Conservation (phyloP, 2,888 invertebrate species). For the Iphiclides podalirius region DNA sequence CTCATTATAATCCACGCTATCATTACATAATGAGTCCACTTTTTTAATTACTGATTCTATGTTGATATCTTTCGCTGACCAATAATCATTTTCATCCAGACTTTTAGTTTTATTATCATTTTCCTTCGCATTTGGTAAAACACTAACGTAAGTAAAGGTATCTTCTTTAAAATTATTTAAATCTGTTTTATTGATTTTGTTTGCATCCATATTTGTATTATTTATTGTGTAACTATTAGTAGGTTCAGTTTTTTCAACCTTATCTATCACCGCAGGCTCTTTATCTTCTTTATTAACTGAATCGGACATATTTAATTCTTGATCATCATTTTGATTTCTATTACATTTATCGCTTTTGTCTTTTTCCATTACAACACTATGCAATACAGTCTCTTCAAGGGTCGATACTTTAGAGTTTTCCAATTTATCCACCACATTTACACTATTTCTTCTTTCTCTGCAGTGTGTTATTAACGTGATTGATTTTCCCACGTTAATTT, state of each 20-base stretch:
- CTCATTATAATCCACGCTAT: slow-evolving; percentile 46
- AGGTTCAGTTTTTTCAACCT: neutral
- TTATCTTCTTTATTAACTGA: slow-evolving; percentile 1
- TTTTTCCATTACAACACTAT: neutral
- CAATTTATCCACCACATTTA: slow-evolving; percentile 31
- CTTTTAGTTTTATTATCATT: slow-evolving; percentile 54
- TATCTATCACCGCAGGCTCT: neutral
- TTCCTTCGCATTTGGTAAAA: slow-evolving; percentile 26
- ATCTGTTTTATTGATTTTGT: neutral
- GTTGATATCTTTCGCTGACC: slow-evolving; percentile 89
- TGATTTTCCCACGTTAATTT: slow-evolving; percentile 63
- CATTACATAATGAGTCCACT: slow-evolving; percentile 83
- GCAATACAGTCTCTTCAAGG: slow-evolving; percentile 6
- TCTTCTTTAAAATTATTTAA: slow-evolving; percentile 20
- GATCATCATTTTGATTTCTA: neutral
- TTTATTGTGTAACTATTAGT: neutral
- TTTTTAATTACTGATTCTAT: slow-evolving; percentile 91
- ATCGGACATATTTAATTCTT: neutral
- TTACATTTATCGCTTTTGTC: slow-evolving; percentile 1
- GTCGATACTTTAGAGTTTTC: slow-evolving; percentile 21
- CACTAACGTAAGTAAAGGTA: slow-evolving; percentile 2
- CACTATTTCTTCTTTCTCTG: slow-evolving; percentile 37
- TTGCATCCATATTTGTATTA: neutral
- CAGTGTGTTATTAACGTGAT: slow-evolving; percentile 46
- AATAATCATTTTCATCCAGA: slow-evolving; percentile 87